Evolutionary conservation across 1,140 invertebrate genomes (phyloP), one percentile per base, ranked within the genome.

Genomic region (Lucilia sericata): DNA sequence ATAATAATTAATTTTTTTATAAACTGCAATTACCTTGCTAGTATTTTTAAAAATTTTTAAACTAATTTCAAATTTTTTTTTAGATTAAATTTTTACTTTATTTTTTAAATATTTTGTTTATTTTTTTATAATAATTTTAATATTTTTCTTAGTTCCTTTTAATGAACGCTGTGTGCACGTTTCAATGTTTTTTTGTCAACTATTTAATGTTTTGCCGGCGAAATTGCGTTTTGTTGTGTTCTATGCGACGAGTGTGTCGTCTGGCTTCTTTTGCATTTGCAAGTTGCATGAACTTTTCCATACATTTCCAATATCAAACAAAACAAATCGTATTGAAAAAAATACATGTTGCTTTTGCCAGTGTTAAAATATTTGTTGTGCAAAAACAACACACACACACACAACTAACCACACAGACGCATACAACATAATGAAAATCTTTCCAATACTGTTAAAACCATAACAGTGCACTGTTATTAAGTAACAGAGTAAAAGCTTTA

Each of bases 261-360:
- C 42, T 80, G 76, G 76, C 42, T 80, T 80, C 76, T 80, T 80
- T 80, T 80, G 76, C 76, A 80, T 80, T 80, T 80, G n/a, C 76
- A 80, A 80, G 76, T 80, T 80, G 76, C 76, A 80, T 80, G 76
- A 80, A 80, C 76, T 80, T 80, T 80, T 19, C 42, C 19, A 36
- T 80, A 19, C 76, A 47, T 80, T 80, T 80, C 76, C 76, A 80
- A 49, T 80, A 3, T n/a, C n/a, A 49, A 80, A 49, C 76, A 47
- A 49, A 42, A 78, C 14, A 21, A 78, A 47, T 12, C 14, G 17
- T 12, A 78, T 5, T 8, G 12, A 76, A 42, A 21, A 42, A 49
- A 80, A 49, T 49, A 80, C 76, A 80, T 80, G 76, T 80, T 80
- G 76, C 76, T 80, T 21, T 80, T 80, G 10, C 42, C 51, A 55